Conservation (phyloP, 37 sponge, comb jelly and placozoan species). For the Chondrilla cf. caribensis region DNA sequence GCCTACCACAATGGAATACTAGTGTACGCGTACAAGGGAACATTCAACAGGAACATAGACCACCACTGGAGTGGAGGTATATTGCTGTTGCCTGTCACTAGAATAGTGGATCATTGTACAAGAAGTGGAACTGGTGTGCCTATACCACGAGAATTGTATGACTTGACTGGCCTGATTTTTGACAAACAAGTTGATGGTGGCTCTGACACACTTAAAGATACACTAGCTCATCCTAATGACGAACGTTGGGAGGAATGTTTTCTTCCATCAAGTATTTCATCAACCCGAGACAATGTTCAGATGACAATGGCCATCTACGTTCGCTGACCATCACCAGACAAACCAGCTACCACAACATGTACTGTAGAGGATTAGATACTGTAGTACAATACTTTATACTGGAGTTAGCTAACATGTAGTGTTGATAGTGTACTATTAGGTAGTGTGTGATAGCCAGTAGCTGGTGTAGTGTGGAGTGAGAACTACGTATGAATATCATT, state of each 20-base stretch:
- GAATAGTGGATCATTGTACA: slow-evolving; percentile 15
- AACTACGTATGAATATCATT: too few relatives aligned
- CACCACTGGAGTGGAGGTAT: slow-evolving; percentile 27
- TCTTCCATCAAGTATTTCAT: slow-evolving; percentile 26
- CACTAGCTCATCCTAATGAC: slow-evolving; percentile 9
- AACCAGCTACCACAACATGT: background rate
- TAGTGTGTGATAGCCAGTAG: too few relatives aligned
- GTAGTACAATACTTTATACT: too few relatives aligned
- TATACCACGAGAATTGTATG: background rate
- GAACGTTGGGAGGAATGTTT: slow-evolving; percentile 22
- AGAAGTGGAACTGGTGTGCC: background rate
- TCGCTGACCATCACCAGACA: slow-evolving; percentile 6
- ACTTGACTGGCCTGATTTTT: slow-evolving; percentile 18
- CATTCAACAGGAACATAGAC: slow-evolving; percentile 28
- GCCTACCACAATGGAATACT: slow-evolving; percentile 34
- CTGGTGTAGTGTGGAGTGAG: too few relatives aligned
- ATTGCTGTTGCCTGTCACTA: slow-evolving; percentile 9
- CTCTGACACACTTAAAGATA: background rate
- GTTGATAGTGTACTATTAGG: too few relatives aligned
- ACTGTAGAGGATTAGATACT: too few relatives aligned
- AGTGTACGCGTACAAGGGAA: slow-evolving; percentile 30
- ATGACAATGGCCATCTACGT: slow-evolving; percentile 36
- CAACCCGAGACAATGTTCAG: background rate
- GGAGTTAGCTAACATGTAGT: too few relatives aligned
- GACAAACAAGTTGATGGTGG: background rate